These are phyloP conservation scores for Antheraea pernyi DNA, from an alignment of 1,140 invertebrate genomes.

Conservation along the genomic window DNA sequence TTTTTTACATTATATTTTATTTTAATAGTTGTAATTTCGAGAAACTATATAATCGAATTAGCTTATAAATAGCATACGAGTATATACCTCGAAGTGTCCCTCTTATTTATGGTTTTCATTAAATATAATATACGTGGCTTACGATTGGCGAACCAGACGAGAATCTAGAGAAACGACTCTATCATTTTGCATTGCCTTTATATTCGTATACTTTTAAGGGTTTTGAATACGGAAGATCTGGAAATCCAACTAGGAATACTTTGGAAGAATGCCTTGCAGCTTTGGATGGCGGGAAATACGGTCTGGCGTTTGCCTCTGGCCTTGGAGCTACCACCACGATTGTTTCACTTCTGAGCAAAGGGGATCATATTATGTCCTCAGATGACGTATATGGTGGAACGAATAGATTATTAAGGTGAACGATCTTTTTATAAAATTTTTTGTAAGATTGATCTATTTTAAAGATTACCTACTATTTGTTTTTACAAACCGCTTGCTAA, in stretches of 20 bases:
- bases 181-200: neutral
- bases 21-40: too few species aligned
- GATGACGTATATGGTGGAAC: constrained; percentile 99
- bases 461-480: neutral
- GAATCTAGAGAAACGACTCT: neutral
- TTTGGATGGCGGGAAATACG: constrained; percentile 94
- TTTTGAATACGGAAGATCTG: constrained; percentile 95
- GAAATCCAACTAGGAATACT: constrained; percentile 95
- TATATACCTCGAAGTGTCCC: neutral
- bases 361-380: constrained; percentile 95
- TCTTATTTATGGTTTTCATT: too few species aligned
- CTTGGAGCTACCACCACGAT: constrained; percentile 91
- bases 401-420: constrained; percentile 81
- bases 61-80: neutral
- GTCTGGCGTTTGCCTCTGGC: constrained; percentile 93
- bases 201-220: constrained; percentile 78
- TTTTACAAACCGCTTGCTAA: neutral
- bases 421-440: neutral
- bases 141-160: too few species aligned
- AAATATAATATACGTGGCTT: too few species aligned
- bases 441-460: neutral
- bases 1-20: too few species aligned
- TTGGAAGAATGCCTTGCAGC: constrained; percentile 94
- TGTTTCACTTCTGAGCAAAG: constrained; percentile 86
- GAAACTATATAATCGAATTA: too few species aligned